These are phyloP conservation scores for Axea sp. DNA, from an alignment of 2,888 invertebrate species.

Conservation along the genomic window DNA sequence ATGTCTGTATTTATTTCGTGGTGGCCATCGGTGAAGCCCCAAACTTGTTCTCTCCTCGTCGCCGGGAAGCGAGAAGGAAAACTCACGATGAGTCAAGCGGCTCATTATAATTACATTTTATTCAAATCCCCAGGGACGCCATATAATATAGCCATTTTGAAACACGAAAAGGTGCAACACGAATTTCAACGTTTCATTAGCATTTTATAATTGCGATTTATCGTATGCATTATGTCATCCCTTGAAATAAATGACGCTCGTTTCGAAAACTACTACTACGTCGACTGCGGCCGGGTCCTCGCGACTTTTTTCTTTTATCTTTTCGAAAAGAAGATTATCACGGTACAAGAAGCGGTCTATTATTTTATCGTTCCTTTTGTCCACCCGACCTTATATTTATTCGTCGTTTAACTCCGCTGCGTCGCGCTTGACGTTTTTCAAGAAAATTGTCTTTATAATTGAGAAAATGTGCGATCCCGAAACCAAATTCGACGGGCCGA, in stretches of 20 bases:
- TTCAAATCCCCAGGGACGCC: conserved; percentile 60
- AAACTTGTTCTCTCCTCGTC: conserved; percentile 63
- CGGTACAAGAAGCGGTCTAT: conserved; percentile 41
- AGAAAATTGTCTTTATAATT: too few relatives aligned
- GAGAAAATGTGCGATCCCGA: too few relatives aligned
- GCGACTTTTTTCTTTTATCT: not conserved
- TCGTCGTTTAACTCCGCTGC: too few relatives aligned
- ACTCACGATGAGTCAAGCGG: conserved; percentile 50
- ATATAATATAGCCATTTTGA: conserved; percentile 61
- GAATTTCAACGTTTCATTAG: conserved; percentile 62
- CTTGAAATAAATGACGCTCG: conserved; percentile 58
- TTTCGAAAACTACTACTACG: conserved; percentile 55
- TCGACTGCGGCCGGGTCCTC: not conserved
- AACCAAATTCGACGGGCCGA: too few relatives aligned
- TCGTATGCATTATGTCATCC: conserved; percentile 60
- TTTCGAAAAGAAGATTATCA: too few relatives aligned
- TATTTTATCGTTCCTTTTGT: conserved; percentile 31
- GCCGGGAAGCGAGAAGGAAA: conserved; percentile 55
- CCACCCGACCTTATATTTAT: conserved; percentile 5
- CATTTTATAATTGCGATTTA: conserved; percentile 61
- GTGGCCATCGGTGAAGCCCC: conserved; percentile 62
- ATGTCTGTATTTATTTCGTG: conserved; percentile 62
- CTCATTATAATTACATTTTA: conserved; percentile 62
- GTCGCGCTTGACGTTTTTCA: too few relatives aligned
- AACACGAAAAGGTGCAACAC: conserved; percentile 61